Base-by-base conservation (phyloP, 2,113 vertebrate species). In the Cephalopterus ornatus region DNA sequence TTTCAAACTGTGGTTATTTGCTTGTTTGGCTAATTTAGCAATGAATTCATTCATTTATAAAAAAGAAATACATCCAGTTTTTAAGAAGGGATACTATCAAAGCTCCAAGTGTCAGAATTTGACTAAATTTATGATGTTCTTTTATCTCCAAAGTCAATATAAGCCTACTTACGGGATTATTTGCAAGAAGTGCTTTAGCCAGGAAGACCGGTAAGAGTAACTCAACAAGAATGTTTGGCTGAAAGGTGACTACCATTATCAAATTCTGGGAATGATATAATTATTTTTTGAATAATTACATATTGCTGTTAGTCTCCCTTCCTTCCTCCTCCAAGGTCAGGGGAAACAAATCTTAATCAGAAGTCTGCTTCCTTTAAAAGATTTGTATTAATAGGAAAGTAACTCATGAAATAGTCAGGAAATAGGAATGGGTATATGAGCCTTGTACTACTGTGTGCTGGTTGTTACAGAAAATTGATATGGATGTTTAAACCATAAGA, bases 121-220 rank as follows among this genome's bases (percentile, higher is more conserved):
- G 59, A 92, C 75, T 83, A 37, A 73, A 85, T 82, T 93, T 83
- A 84, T 67, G 91, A 85, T 42, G 23, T 6, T 42, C 16, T 89
- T 71, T 70, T 79, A 88, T 67, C 50, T 92, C 85, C 52, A 88
- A 94, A 83, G 83, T 90, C 77, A 93, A 87, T 79, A 89, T 9
- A 90, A 85, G 39, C 17, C 42, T 90, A 74, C 55, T 74, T 85
- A 66, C 18, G 77, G 27, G 55, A 72, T n/a, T 92, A 88, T 78
- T 77, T 84, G 27, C 44, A 86, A 71, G 23, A 59, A 89, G 22
- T 52, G 15, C 18, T 92, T 82, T 58, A 94, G 80, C 82, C 88
- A 90, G 63, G 24, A 88, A 77, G 50, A 70, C 42, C 39, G 76
- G 23, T 23, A 88, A 82, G 66, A 85, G 92, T 89, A 91, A 97